These are phyloP conservation scores for Gulo gulo DNA, from an alignment of 2,113 vertebrate genomes.

Conservation along the genomic window DNA sequence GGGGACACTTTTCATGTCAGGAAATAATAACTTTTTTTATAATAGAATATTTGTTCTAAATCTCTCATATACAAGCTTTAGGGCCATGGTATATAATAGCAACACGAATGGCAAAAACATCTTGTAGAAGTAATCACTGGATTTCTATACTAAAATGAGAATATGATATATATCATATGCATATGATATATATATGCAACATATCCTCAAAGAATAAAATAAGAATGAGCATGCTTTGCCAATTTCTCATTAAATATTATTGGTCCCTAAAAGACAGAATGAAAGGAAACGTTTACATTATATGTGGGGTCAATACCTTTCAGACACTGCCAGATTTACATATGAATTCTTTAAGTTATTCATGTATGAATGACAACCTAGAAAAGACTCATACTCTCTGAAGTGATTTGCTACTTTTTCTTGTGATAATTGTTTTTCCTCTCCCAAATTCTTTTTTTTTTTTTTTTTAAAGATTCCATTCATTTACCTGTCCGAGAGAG, in stretches of 20 bases:
- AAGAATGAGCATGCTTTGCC: background rate
- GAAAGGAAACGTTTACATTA: background rate
- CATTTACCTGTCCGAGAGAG: too few relatives aligned
- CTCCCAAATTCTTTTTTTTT: background rate
- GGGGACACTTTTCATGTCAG: background rate
- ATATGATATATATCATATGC: background rate
- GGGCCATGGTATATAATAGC: background rate
- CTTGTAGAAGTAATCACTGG: background rate
- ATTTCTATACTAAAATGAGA: background rate
- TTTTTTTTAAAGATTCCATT: too few relatives aligned
- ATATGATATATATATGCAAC: background rate
- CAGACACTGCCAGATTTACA: background rate
- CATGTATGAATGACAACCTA: background rate
- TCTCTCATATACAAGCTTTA: background rate
- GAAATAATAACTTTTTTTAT: background rate
- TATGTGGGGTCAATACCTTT: background rate
- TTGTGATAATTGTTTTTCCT: background rate
- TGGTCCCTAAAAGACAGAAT: background rate
- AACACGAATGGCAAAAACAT: background rate
- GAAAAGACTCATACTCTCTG: background rate
- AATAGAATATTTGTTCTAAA: background rate
- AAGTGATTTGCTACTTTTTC: background rate
- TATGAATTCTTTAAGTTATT: background rate
- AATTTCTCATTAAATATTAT: background rate
- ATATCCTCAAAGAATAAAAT: background rate